phyloP scores from a whole-genome alignment of 2,888 invertebrate species.

The Hirtodrosophila trivittata region DNA sequence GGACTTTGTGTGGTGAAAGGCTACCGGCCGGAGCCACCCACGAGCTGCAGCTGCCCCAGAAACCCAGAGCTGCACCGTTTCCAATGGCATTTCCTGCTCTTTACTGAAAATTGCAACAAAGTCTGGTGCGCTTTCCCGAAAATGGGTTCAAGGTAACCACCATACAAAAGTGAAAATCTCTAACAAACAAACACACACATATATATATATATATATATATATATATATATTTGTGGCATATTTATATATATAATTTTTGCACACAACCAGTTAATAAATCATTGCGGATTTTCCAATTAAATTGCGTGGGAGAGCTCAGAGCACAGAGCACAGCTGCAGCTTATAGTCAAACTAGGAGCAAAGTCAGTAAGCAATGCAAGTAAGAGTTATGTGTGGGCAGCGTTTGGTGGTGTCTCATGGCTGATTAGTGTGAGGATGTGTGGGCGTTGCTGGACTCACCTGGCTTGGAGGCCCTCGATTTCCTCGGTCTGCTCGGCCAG shows the following conservation, averaged over 20 bases:
- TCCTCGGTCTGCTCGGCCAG: constrained; percentile 98
- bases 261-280: constrained; percentile 27
- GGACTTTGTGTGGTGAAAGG: constrained; percentile 59
- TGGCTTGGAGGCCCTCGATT: constrained; percentile 96
- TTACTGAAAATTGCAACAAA: too few relatives aligned
- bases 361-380: too few relatives aligned
- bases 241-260: constrained; percentile 1
- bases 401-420: constrained; percentile 24
- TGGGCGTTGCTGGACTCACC: constrained; percentile 86
- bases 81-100: constrained; percentile 43
- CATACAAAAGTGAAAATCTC: constrained; percentile 56
- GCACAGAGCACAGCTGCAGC: constrained; percentile 10
- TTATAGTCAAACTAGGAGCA: constrained; percentile 8
- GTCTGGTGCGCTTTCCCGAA: constrained; percentile 20
- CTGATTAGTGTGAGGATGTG: constrained; percentile 41
- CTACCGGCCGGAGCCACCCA: constrained; percentile 61
- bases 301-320: constrained; percentile 24
- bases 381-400: constrained; percentile 19
- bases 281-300: constrained; percentile 29
- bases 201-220: constrained; percentile 1
- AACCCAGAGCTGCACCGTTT: constrained; percentile 53
- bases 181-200: constrained; percentile 14
- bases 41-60: constrained; percentile 66
- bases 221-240: too few relatives aligned
- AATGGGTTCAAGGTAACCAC: constrained; percentile 63